phyloP scores from a whole-genome alignment of 2,113 vertebrate species.

The Heloderma charlesbogerti region DNA sequence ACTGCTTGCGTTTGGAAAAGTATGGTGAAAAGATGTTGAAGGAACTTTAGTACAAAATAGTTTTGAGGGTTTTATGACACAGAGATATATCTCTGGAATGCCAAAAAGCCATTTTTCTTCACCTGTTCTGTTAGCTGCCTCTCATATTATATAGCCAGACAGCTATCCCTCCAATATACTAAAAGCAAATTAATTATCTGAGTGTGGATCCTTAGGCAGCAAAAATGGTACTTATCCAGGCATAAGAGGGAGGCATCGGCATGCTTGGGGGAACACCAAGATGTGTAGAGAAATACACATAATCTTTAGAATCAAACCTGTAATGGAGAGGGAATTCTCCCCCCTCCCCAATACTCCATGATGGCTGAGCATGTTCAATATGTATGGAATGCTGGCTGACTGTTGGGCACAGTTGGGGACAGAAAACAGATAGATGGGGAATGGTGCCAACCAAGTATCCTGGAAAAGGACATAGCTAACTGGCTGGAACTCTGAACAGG shows the following conservation, averaged over 20 bases:
- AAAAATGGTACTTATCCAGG: neutral
- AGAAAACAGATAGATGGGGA: neutral
- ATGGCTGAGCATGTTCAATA: neutral
- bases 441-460: neutral
- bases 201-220: neutral
- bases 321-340: neutral
- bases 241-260: neutral
- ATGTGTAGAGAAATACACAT: constrained; percentile 3
- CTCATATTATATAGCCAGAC: neutral
- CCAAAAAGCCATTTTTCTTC: rapidly evolving
- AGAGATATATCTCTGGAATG: neutral
- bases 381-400: neutral
- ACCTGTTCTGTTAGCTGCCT: neutral
- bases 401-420: neutral
- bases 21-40: neutral
- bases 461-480: neutral
- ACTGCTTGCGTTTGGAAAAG: neutral
- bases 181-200: neutral
- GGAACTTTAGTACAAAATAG: neutral
- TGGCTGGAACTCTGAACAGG: neutral
- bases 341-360: neutral
- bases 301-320: neutral
- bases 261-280: neutral
- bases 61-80: neutral
- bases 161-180: neutral